These are phyloP conservation scores for Thymallus thymallus DNA, from an alignment of 2,113 vertebrate genomes.

Conservation along the genomic window DNA sequence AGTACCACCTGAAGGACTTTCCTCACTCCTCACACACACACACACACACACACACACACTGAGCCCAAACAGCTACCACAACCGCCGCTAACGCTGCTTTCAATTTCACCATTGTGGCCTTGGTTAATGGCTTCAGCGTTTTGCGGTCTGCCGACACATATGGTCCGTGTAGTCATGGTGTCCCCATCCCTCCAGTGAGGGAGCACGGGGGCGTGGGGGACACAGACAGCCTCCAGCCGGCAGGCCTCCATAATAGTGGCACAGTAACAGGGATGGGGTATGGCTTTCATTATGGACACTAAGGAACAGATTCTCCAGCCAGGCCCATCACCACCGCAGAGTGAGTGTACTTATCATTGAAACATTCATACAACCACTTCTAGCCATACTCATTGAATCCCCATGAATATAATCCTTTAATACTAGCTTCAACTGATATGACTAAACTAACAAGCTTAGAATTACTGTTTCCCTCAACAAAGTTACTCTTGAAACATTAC, in stretches of 20 bases:
- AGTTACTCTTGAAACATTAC: neutral
- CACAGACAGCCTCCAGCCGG: slow-evolving; percentile 14
- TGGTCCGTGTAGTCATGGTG: slow-evolving; percentile 59
- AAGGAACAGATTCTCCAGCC: slow-evolving; percentile 42
- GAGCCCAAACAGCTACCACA: slow-evolving; percentile 36
- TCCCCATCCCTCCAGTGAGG: slow-evolving; percentile 34
- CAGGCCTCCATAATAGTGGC: slow-evolving; percentile 8
- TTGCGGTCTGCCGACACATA: slow-evolving; percentile 69
- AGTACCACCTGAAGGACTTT: slow-evolving; percentile 63
- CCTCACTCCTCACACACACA: too few species aligned
- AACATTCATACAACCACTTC: too few species aligned
- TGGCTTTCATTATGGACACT: slow-evolving; percentile 49
- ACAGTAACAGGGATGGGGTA: slow-evolving; percentile 39
- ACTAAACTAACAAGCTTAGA: too few species aligned
- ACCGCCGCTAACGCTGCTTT: slow-evolving; percentile 67
- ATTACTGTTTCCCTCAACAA: neutral
- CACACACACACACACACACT: too few species aligned
- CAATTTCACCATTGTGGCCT: slow-evolving; percentile 65
- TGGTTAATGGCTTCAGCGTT: slow-evolving; percentile 68
- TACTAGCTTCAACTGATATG: too few species aligned
- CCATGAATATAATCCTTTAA: too few species aligned
- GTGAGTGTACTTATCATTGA: neutral
- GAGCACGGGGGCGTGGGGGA: slow-evolving; percentile 26
- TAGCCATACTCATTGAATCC: too few species aligned
- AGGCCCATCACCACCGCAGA: slow-evolving; percentile 19